Evolutionary conservation across 2,113 vertebrate genomes (phyloP).

Genomic region (Regulus satrapa): DNA sequence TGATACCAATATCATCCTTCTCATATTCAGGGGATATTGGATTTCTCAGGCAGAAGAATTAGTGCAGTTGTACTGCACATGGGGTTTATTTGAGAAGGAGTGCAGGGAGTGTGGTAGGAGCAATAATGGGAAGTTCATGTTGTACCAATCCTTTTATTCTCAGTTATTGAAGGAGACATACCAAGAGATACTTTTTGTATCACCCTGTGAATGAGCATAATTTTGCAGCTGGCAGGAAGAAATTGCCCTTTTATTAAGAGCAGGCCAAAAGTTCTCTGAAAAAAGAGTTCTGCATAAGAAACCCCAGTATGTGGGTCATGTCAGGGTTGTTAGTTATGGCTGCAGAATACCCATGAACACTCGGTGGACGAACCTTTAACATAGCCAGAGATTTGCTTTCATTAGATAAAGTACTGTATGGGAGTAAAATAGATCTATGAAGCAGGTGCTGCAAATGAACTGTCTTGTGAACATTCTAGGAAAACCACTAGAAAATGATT

Average conservation of each 20-base stretch:
- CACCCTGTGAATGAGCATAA: neutral
- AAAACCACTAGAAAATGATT: neutral
- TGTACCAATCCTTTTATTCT: neutral
- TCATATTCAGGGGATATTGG: neutral
- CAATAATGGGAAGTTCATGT: neutral
- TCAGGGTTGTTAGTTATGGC: neutral
- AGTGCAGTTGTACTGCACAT: neutral
- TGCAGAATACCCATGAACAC: neutral
- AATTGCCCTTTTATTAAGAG: neutral
- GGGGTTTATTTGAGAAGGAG: neutral
- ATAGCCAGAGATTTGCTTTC: neutral
- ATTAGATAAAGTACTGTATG: neutral
- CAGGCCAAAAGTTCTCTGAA: neutral
- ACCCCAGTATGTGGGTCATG: fast-evolving
- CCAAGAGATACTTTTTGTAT: neutral
- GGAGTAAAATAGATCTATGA: neutral
- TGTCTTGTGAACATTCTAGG: neutral
- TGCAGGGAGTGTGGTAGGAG: neutral
- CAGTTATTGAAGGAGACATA: neutral
- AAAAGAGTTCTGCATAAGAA: neutral
- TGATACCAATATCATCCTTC: neutral
- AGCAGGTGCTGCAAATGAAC: neutral
- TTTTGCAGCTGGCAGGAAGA: neutral
- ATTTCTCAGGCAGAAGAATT: neutral
- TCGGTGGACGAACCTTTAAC: neutral